These are phyloP conservation scores for Microchirus variegatus DNA, from an alignment of 2,797 vertebrate species.

Conservation along the genomic window DNA sequence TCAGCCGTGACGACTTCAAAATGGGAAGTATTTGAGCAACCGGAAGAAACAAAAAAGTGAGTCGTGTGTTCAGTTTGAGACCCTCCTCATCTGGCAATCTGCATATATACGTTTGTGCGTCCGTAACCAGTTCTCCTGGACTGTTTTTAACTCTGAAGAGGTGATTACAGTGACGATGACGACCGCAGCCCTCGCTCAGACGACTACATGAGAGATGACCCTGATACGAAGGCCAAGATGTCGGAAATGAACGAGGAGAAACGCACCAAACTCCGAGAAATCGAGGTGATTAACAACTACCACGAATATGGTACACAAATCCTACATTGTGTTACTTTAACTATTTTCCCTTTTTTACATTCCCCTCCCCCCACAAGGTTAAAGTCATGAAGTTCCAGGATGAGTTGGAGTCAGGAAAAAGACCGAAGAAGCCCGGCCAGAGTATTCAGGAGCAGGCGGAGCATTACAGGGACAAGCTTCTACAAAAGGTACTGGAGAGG, in stretches of 20 bases:
- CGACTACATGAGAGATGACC: conserved; percentile 88
- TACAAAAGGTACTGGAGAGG: conserved; percentile 86
- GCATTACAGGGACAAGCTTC: conserved; percentile 96
- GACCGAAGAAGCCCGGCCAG: conserved; percentile 94
- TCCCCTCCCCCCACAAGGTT: conserved; percentile 78
- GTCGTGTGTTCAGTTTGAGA: background rate
- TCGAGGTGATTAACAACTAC: conserved; percentile 84
- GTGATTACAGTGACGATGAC: conserved; percentile 90
- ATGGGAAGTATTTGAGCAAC: conserved; percentile 96
- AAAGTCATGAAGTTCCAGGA: conserved; percentile 99
- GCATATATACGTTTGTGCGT: background rate
- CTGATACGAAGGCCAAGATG: conserved; percentile 88
- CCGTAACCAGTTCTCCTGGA: background rate
- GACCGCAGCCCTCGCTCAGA: conserved; percentile 89
- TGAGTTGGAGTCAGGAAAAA: conserved; percentile 97
- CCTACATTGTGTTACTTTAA: background rate
- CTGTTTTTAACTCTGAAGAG: conserved; percentile 69
- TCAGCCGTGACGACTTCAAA: conserved; percentile 97
- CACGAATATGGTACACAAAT: no score
- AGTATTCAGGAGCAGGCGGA: conserved; percentile 98
- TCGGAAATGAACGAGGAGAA: conserved; percentile 98
- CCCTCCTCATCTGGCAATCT: background rate
- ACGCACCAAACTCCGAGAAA: conserved; percentile 94
- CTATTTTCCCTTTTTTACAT: background rate
- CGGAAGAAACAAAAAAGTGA: conserved; percentile 91